These are phyloP conservation scores for Silurus meridionalis DNA, from an alignment of 2,113 vertebrate species.

Conservation along the genomic window DNA sequence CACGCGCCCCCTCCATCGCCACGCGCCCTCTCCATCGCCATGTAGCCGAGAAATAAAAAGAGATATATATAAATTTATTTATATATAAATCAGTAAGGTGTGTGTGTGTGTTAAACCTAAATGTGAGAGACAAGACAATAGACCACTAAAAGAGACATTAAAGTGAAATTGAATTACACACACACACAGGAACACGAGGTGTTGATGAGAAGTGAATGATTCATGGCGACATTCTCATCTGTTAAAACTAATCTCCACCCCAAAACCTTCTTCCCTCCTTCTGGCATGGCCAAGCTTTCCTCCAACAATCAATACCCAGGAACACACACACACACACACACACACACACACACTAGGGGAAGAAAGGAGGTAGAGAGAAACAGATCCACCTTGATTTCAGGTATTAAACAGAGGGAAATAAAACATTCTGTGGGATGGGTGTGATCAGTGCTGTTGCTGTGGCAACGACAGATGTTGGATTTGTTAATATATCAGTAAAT, in stretches of 20 bases:
- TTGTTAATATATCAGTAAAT: not conserved
- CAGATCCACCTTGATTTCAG: not conserved
- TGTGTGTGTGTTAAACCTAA: not conserved
- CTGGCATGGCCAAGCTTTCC: not conserved
- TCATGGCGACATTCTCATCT: not conserved
- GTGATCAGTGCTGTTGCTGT: not conserved
- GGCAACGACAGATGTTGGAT: not conserved
- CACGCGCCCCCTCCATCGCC: too few species aligned
- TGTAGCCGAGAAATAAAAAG: not conserved
- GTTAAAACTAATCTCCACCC: not conserved
- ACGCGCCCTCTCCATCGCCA: too few species aligned
- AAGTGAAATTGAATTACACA: not conserved
- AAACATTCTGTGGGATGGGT: not conserved
- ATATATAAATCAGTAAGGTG: not conserved
- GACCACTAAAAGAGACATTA: not conserved
- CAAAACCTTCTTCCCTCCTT: not conserved
- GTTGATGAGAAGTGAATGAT: not conserved
- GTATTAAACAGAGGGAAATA: not conserved
- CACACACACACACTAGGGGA: too few species aligned
- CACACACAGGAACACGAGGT: not conserved
- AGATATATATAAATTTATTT: not conserved
- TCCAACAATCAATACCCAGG: not conserved
- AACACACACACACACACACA: not conserved
- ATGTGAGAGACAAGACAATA: not conserved
- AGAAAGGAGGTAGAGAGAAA: not conserved